Base-by-base conservation (phyloP, 2,113 vertebrate genomes). In the Donacobius atricapilla region DNA sequence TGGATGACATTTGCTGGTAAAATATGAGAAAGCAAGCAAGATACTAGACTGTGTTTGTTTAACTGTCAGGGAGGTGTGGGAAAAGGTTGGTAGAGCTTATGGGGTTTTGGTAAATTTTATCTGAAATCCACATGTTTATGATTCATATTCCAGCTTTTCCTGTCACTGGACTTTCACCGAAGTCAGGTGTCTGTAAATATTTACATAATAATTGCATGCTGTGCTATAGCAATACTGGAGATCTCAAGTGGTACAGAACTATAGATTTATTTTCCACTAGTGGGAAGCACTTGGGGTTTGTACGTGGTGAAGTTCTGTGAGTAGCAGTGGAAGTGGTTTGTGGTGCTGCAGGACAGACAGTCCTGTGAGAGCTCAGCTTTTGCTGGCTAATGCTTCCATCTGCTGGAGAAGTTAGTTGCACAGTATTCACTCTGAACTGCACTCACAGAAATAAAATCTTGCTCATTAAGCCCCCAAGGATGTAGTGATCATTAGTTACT, bases 351-450 rank as follows among this genome's bases (percentile, higher is more conserved):
- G 70, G 35, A n/a, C 3, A 31, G 35, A 8, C 45, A 28, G 9
- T 6, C 20, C 72, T 11, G 6, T 1, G 31, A 40, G 68, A 84
- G 54, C 57, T 73, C 71, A 45, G 56, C 60, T 83, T 92, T 81
- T 48, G 57, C 92, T 92, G 90, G 10, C 40, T 80, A 31, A 61
- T 93, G 83, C 88, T 89, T 90, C 96, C 96, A 96, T 75, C 96
- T 96, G 23, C 92, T 95, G 96, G 94, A 92, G 44, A 64, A 15
- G 15, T 53, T 19, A 17, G 12, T 89, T 76, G 85, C 40, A 44
- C 85, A 78, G 13, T 9, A 6, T 44, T 77, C 30, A 3, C 42
- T 65, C 51, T 54, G 7, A 37, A 4, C 58, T 30, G 35, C 14
- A 8, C 17, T 37, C 71, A 3, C 11, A 54, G 42, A 73, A 28